A percentile compares a stretch with the other conserved stretches of the same genome.
Evolutionary conservation across 2,113 vertebrate species (phyloP).

Genomic region (Tragelaphus buxtoni): DNA sequence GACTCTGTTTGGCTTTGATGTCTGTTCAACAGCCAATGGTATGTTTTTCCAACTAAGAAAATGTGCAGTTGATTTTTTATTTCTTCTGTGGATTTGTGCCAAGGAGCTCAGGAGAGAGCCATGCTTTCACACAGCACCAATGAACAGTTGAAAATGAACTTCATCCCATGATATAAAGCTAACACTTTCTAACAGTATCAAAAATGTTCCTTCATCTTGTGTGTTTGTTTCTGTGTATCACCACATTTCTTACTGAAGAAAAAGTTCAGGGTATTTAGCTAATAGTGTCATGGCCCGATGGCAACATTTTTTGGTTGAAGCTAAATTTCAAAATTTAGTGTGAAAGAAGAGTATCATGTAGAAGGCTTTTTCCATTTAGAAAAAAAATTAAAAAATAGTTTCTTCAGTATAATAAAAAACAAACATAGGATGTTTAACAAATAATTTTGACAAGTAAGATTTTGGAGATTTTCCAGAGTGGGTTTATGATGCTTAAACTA

Average conservation of each 20-base stretch:
- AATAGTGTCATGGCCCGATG: neutral
- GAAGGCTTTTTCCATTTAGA: neutral
- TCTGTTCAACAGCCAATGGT: neutral
- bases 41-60: neutral
- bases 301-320: neutral
- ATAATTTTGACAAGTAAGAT: constrained; percentile 12
- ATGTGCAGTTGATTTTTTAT: constrained; percentile 18
- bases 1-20: neutral
- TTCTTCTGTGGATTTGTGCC: neutral
- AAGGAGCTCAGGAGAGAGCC: neutral
- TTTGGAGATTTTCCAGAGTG: constrained; percentile 25
- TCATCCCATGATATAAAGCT: neutral
- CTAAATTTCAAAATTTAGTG: constrained; percentile 35
- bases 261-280: neutral
- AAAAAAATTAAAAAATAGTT: neutral
- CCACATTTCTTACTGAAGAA: neutral
- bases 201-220: neutral
- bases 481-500: constrained; percentile 12
- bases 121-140: neutral
- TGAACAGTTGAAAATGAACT: constrained; percentile 25
- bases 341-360: neutral
- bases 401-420: neutral
- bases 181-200: neutral
- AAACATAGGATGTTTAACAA: neutral
- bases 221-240: neutral